Conservation (phyloP, 2,888 invertebrate species). For the Calameuta filiformis region DNA sequence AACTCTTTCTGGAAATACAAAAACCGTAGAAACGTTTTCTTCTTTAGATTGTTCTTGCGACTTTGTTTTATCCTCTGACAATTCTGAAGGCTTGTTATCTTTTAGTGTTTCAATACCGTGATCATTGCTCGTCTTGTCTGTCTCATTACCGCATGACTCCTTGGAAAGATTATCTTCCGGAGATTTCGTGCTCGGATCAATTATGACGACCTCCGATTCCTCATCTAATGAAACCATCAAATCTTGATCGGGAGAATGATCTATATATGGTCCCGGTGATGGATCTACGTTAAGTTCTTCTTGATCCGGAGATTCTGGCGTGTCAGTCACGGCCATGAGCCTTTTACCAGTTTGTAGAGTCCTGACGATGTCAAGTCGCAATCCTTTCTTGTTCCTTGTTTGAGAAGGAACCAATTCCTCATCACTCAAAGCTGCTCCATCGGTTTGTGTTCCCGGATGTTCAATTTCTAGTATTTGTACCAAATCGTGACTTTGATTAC, state of each 20-base stretch:
- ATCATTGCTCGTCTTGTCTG: slow-evolving; percentile 35
- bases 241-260: slow-evolving; percentile 65
- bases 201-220: slow-evolving; percentile 74
- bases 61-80: slow-evolving; percentile 10
- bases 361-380: slow-evolving; percentile 59
- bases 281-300: slow-evolving; percentile 67
- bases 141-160: slow-evolving; percentile 52
- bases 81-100: slow-evolving; percentile 4
- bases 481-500: slow-evolving; percentile 56
- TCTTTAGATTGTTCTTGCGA: slow-evolving; percentile 27
- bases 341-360: slow-evolving; percentile 62
- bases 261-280: slow-evolving; percentile 64
- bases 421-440: slow-evolving; percentile 50
- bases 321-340: slow-evolving; percentile 66
- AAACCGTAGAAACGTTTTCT: slow-evolving; percentile 45
- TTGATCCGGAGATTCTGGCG: slow-evolving; percentile 69
- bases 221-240: slow-evolving; percentile 62
- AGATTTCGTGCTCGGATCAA: slow-evolving; percentile 72
- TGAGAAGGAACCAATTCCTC: slow-evolving; percentile 52
- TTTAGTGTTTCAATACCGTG: slow-evolving; percentile 37
- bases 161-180: slow-evolving; percentile 73
- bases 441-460: slow-evolving; percentile 45
- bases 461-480: slow-evolving; percentile 63
- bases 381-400: slow-evolving; percentile 52
- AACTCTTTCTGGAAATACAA: slow-evolving; percentile 44